Percentiles rank a stretch among this genome's conserved stretches.
These are phyloP conservation scores for Psilanteris sp. DNA, from an alignment of 1,140 invertebrate species.

Conservation along the genomic window DNA sequence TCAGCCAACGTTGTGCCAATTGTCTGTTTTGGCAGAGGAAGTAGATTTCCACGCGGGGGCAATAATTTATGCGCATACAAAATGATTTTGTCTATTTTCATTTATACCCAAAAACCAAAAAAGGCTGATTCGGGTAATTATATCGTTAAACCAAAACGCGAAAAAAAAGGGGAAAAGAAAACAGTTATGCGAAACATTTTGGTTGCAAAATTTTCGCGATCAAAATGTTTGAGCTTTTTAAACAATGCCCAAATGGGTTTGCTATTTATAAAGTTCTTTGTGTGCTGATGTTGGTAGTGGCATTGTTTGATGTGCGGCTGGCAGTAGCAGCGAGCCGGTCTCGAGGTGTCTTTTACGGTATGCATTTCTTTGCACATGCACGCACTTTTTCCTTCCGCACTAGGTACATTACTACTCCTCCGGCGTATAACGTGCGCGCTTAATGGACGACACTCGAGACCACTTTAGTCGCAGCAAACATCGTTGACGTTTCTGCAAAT, in stretches of 20 bases:
- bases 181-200: slow-evolving; percentile 46
- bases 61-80: too few relatives aligned
- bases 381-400: slow-evolving; percentile 64
- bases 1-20: too few relatives aligned
- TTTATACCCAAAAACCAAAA: too few relatives aligned
- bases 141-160: too few relatives aligned
- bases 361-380: slow-evolving; percentile 76
- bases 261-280: slow-evolving; percentile 69
- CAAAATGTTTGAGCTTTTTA: slow-evolving; percentile 57
- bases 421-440: slow-evolving; percentile 70
- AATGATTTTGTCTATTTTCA: too few relatives aligned
- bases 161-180: too few relatives aligned
- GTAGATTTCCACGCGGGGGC: too few relatives aligned
- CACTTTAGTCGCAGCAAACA: slow-evolving; percentile 77
- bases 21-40: too few relatives aligned
- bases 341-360: slow-evolving; percentile 73
- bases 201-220: slow-evolving; percentile 41
- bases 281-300: slow-evolving; percentile 54
- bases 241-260: slow-evolving; percentile 67
- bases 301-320: slow-evolving; percentile 73
- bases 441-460: slow-evolving; percentile 79
- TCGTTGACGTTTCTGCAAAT: slow-evolving; percentile 77
- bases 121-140: too few relatives aligned
- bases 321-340: slow-evolving; percentile 72
- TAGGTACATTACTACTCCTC: slow-evolving; percentile 68